Base-by-base conservation (phyloP, 2,888 invertebrate genomes). In the Trichogramma dendrolimi region DNA sequence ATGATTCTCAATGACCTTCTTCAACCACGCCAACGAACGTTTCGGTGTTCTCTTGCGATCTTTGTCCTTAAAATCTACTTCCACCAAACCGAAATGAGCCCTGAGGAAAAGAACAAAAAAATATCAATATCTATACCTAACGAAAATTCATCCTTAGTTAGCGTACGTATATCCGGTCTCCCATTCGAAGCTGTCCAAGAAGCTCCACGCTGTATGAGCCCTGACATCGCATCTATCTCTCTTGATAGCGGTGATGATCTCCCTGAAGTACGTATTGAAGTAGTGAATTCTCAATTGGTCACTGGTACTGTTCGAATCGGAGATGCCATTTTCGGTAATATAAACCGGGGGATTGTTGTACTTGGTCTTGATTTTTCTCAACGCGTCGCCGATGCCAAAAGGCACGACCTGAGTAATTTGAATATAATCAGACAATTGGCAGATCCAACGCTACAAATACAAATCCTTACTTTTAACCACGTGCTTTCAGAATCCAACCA, bases 161-260 rank as follows among this genome's bases (percentile, higher is more conserved):
- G 74, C 82, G 81, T 73, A 84, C 82, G 75, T 79, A 70, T 84
- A 87, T 43, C 87, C 87, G 49, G 71, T 69, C 10, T 73, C 73
- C 86, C 87, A 88, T 73, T 87, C 87, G 69, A 87, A 86, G 68
- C 84, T 86, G 69, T 89, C 89, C 71, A 87, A 81, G 5, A 88
- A 74, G 42, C 85, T 85, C 86, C 87, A 86, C 1, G 81, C 82
- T 0, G 82, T 81, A 70, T 86, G 88, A 0, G 82, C 85, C 61
- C 69, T 74, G 1, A 85, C 72, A 67, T 83, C 77, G 60, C 81
- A 83, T 0, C 81, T 82, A 5, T 82, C 80, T 7, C 68, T 66
- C 6, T 80, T 74, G 0, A 83, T 67, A 0, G 84, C 84, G 54
- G 82, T 79, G 27, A 83, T 64, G 61, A 84, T 59, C 4, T 81